A percentile compares a stretch with the other conserved stretches of the same genome.
These are phyloP conservation scores for honey bee (Apis mellifera) DNA, from an alignment of 1,140 invertebrate genomes.

Conservation along the genomic window DNA sequence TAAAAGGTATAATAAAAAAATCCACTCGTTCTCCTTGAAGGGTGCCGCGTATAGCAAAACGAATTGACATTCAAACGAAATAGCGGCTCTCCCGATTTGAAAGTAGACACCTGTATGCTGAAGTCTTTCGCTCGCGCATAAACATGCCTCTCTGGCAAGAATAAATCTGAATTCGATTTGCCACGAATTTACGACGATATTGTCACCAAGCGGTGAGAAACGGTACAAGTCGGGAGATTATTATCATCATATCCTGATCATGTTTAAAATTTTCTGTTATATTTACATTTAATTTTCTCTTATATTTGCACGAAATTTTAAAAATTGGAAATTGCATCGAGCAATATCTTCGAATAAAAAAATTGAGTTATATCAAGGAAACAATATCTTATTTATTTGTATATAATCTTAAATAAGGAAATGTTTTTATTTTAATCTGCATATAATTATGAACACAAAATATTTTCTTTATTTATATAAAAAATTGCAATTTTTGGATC, in stretches of 20 bases:
- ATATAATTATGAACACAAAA: no score
- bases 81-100: conserved; percentile 41
- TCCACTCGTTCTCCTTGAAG: conserved; percentile 33
- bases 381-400: no score
- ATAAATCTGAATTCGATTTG: conserved; percentile 57
- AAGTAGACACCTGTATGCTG: conserved; percentile 51
- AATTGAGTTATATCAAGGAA: no score
- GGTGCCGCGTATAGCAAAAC: conserved; percentile 24
- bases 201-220: conserved; percentile 46
- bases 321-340: not conserved
- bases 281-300: no score
- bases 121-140: conserved; percentile 29
- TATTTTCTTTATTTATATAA: no score
- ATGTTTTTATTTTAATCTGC: no score
- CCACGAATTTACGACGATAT: conserved; percentile 55
- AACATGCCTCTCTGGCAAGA: conserved; percentile 47
- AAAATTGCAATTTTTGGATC: no score
- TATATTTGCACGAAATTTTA: no score
- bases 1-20: conserved; percentile 27
- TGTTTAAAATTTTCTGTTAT: conserved; percentile 43
- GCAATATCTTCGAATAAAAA: no score
- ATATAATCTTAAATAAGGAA: no score
- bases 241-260: conserved; percentile 20
- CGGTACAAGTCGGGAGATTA: conserved; percentile 26
- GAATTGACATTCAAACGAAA: conserved; percentile 46